Evolutionary conservation across 2,888 invertebrate genomes (phyloP), one percentile per base, ranked within the genome.

Genomic region (Aporophyla nigra): DNA sequence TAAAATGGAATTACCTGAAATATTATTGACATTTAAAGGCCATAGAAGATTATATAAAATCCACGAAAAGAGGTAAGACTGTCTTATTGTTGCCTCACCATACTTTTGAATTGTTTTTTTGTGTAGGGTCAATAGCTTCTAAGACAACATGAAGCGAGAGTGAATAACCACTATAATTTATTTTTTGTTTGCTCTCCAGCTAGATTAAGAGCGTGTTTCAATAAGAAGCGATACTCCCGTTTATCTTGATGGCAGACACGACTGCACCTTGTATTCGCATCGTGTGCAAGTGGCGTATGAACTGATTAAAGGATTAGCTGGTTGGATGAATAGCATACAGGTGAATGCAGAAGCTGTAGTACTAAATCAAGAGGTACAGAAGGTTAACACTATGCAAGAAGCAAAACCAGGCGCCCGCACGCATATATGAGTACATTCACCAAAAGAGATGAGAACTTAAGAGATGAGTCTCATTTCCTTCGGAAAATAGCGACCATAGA

Each of bases 271-370:
- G 65, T 51, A 83, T 83, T 59, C 69, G 65, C 83, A 66, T 69
- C 59, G 58, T 83, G 70, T 71, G 62, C 66, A 67, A 67, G 73
- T 66, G 63, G 62, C 70, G 72, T 71, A 73, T 86, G 81, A 82
- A 24, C n/a, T 74, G 67, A 85, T 85, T 82, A 85, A n/a, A 56
- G 84, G 80, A 69, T 80, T 83, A 83, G 49, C 43, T 78, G 69
- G 69, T 54, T 80, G 78, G 43, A 69, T 83, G 69, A 69, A 59
- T 68, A 83, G 43, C 51, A 62, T 78, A 56, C 79, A 80, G 83
- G 80, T 80, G 78, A 58, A 63, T 58, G 67, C 56, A 58, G 51
- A 33, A 78, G 14, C 24, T 63, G 1, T 33, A 9, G 6, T 19
- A 58, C 33, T 5, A 16, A 24, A 24, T 10, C 53, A 3, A 58